Conservation (phyloP, 1,140 invertebrate species). For the Euwallacea similis region DNA sequence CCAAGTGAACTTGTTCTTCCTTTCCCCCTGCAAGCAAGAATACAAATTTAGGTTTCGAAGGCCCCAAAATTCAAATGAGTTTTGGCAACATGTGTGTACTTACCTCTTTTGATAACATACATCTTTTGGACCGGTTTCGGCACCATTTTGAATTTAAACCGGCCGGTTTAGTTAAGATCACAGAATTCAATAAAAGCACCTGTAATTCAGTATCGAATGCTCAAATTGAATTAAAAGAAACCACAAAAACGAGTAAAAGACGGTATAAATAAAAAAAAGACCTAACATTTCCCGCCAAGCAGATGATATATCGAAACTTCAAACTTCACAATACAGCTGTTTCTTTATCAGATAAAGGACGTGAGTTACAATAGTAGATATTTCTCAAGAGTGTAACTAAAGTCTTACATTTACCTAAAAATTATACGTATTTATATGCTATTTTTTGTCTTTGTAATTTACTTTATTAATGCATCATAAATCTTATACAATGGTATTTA, state of each 20-base stretch:
- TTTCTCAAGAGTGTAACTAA: no score
- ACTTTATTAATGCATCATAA: no score
- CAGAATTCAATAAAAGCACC: no score
- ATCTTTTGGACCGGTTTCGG: slow-evolving; percentile 51
- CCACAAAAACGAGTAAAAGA: not conserved
- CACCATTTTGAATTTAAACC: slow-evolving; percentile 37
- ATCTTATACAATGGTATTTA: no score
- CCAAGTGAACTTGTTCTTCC: slow-evolving; percentile 92
- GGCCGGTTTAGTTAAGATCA: not conserved
- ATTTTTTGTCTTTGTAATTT: no score
- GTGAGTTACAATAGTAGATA: no score
- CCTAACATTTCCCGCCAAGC: not conserved
- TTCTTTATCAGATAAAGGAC: not conserved
- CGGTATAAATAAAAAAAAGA: not conserved
- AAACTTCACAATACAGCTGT: not conserved
- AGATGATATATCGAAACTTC: not conserved
- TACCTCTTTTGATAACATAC: slow-evolving; percentile 60
- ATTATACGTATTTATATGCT: no score
- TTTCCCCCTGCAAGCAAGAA: slow-evolving; percentile 69
- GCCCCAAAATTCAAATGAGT: slow-evolving; percentile 2
- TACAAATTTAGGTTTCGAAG: not conserved
- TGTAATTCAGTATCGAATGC: not conserved
- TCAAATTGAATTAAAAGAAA: not conserved
- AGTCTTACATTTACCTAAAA: no score
- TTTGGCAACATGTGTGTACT: slow-evolving; percentile 32